phyloP scores from a whole-genome alignment of 2,113 vertebrate species.

The Anas platyrhynchos region DNA sequence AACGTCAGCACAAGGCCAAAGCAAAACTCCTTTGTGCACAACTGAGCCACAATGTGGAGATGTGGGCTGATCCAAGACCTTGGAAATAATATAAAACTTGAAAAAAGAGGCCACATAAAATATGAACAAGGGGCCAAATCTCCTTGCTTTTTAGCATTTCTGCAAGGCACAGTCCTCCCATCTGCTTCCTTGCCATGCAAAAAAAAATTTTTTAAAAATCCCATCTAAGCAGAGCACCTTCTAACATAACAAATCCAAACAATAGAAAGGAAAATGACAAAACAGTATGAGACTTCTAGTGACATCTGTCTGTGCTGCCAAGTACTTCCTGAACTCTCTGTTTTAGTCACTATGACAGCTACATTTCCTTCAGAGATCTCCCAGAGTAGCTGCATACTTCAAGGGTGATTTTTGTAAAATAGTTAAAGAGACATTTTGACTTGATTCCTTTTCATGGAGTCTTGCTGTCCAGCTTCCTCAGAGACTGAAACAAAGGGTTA shows the following conservation, averaged over 20 bases:
- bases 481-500: neutral
- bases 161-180: neutral
- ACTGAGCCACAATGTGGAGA: neutral
- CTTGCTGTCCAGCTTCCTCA: neutral
- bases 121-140: neutral
- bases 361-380: neutral
- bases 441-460: neutral
- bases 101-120: neutral
- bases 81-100: neutral
- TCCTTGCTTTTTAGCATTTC: neutral
- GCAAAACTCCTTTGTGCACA: neutral
- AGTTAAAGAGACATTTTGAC: neutral
- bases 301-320: neutral
- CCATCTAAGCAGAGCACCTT: neutral
- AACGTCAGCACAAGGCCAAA: neutral
- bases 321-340: neutral
- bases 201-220: too few relatives aligned
- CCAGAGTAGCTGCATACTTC: neutral
- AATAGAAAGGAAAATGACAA: neutral
- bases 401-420: neutral
- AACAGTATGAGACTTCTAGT: neutral
- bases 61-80: neutral
- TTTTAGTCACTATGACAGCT: neutral
- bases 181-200: neutral
- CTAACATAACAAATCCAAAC: neutral